A percentile compares a stretch with the other conserved stretches of the same genome.
Conservation (phyloP, 2,888 invertebrate genomes). For the Lepidochrysops patricia region DNA sequence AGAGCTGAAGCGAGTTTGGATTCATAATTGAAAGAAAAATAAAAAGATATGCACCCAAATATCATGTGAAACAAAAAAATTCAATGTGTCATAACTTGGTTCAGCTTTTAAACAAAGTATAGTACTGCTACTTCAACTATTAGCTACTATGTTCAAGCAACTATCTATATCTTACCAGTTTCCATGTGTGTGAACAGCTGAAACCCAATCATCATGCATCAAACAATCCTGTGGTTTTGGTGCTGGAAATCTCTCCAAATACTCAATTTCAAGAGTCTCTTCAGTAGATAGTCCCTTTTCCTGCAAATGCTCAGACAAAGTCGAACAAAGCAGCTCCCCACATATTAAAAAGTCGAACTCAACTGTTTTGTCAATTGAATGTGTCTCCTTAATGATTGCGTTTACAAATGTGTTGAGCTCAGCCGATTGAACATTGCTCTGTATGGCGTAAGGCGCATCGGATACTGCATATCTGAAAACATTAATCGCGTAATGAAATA, state of each 20-base stretch:
- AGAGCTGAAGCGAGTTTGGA: too few relatives aligned
- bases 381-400: constrained; percentile 79
- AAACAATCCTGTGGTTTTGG: constrained; percentile 94
- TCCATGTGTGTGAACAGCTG: constrained; percentile 82
- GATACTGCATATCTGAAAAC: constrained; percentile 86
- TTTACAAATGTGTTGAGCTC: constrained; percentile 88
- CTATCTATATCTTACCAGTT: constrained; percentile 73
- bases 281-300: constrained; percentile 87
- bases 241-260: constrained; percentile 90
- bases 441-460: constrained; percentile 88
- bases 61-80: too few relatives aligned
- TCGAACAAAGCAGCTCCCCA: constrained; percentile 84
- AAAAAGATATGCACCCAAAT: too few relatives aligned
- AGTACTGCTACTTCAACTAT: too few relatives aligned
- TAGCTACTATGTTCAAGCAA: too few relatives aligned
- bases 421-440: constrained; percentile 78
- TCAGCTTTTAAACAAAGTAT: too few relatives aligned
- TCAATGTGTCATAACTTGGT: too few relatives aligned
- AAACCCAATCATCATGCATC: constrained; percentile 98
- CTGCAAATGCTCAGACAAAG: constrained; percentile 83
- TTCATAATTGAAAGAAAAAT: too few relatives aligned
- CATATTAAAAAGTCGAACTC: constrained; percentile 92
- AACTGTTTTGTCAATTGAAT: constrained; percentile 50
- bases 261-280: constrained; percentile 91
- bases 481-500: neutral